These are phyloP conservation scores for Pangasianodon hypophthalmus DNA, from an alignment of 2,113 vertebrate species.

Conservation along the genomic window DNA sequence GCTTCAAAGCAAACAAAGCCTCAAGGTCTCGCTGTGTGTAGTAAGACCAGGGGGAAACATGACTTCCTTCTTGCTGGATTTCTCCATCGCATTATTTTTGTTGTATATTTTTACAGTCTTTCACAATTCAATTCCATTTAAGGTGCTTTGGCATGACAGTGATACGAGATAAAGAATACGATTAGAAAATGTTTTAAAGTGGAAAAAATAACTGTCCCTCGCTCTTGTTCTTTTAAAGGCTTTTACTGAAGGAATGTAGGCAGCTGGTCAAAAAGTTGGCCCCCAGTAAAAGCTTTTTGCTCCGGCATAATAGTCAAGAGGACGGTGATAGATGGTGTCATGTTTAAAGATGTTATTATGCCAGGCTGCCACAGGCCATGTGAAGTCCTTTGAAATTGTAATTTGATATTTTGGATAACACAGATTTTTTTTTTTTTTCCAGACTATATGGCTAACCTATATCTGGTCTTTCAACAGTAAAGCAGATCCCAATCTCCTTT, in stretches of 20 bases:
- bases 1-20: constrained; percentile 57
- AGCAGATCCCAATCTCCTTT: constrained; percentile 21
- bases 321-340: constrained; percentile 44
- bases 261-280: constrained; percentile 21
- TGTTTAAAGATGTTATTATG: constrained; percentile 45
- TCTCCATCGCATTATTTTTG: constrained; percentile 41
- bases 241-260: constrained; percentile 51
- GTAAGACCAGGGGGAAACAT: constrained; percentile 47
- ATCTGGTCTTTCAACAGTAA: constrained; percentile 27
- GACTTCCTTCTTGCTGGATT: constrained; percentile 38
- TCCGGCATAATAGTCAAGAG: constrained; percentile 24
- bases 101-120: constrained; percentile 29
- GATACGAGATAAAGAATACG: not conserved
- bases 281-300: constrained; percentile 43
- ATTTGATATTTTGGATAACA: constrained; percentile 45
- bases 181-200: not conserved
- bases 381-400: constrained; percentile 47
- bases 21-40: constrained; percentile 51
- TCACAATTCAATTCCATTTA: constrained; percentile 6
- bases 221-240: constrained; percentile 1
- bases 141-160: not conserved
- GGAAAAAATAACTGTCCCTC: not conserved
- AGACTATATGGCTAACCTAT: not conserved
- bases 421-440: constrained; percentile 29
- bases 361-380: constrained; percentile 21